Percentiles rank a stretch among this genome's conserved stretches.
Conservation (phyloP, 2,113 vertebrate genomes). For the Bolborhynchus lineola region DNA sequence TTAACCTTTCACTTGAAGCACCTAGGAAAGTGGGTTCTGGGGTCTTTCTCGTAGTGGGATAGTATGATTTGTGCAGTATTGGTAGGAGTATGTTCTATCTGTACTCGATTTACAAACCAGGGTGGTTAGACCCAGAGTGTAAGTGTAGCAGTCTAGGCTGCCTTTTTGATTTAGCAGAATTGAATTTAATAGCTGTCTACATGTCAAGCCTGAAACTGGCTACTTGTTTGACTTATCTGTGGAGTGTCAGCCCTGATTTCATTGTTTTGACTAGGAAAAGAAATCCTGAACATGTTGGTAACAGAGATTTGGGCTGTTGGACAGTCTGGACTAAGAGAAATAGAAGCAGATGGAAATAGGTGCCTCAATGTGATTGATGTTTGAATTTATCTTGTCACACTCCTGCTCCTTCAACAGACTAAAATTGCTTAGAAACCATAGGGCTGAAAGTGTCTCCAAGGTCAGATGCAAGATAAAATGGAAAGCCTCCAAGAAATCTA, state of each 20-base stretch:
- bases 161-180: not conserved
- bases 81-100: not conserved
- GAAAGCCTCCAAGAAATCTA: not conserved
- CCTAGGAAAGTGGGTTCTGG: not conserved
- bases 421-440: not conserved
- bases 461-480: not conserved
- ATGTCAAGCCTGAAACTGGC: not conserved
- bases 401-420: not conserved
- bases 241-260: not conserved
- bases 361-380: accelerated
- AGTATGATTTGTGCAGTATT: not conserved
- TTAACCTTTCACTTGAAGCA: not conserved
- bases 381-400: not conserved
- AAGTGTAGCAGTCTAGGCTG: not conserved
- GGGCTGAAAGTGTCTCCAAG: not conserved
- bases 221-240: not conserved
- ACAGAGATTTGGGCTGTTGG: not conserved
- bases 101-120: not conserved
- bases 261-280: not conserved
- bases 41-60: not conserved
- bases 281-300: not conserved
- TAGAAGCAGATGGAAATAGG: not conserved
- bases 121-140: not conserved
- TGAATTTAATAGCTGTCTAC: not conserved
- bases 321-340: not conserved